Conservation (phyloP, 2,888 invertebrate genomes). For the Aspidapion aeneum region DNA sequence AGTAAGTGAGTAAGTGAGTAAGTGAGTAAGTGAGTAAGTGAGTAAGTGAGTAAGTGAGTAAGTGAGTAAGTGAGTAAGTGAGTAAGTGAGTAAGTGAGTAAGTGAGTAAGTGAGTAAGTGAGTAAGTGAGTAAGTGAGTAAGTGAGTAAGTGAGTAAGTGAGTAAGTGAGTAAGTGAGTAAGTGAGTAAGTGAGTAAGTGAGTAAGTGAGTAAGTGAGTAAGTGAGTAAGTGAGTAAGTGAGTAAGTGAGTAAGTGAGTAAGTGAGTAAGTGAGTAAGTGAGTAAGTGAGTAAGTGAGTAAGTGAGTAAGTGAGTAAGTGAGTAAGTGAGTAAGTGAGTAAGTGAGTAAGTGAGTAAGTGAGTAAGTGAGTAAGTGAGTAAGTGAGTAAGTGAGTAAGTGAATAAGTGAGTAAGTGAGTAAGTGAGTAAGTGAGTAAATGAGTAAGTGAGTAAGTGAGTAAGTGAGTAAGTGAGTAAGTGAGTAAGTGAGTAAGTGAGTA, state of each 20-base stretch:
- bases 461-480: not conserved
- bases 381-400: not conserved
- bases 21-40: slow-evolving; percentile 4
- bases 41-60: slow-evolving; percentile 4
- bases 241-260: slow-evolving; percentile 5
- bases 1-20: slow-evolving; percentile 4
- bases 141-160: not conserved
- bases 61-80: slow-evolving; percentile 4
- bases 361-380: not conserved
- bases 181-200: not conserved
- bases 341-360: not conserved
- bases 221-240: not conserved
- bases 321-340: slow-evolving; percentile 1
- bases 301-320: not conserved
- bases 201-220: not conserved
- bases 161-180: not conserved
- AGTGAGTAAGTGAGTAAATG: not conserved
- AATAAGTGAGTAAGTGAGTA: not conserved
- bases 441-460: not conserved
- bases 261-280: slow-evolving; percentile 3
- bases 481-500: not conserved
- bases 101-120: slow-evolving; percentile 4
- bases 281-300: not conserved
- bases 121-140: not conserved
- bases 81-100: slow-evolving; percentile 4